These are phyloP conservation scores for Hycleus phaleratus DNA, from an alignment of 1,140 invertebrate species.

Conservation along the genomic window DNA sequence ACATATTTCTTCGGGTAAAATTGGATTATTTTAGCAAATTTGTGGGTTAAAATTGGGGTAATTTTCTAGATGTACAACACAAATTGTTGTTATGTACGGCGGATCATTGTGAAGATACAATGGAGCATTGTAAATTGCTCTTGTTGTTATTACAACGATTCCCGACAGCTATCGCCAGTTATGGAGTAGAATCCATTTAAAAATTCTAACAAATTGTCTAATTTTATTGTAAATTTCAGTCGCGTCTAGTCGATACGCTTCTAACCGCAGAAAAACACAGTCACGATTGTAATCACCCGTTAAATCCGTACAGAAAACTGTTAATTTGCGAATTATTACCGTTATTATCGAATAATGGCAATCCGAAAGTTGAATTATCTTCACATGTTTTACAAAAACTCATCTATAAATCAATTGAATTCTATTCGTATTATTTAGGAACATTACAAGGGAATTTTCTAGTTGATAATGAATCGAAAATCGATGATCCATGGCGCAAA, in stretches of 20 bases:
- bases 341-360: conserved; percentile 51
- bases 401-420: conserved; percentile 52
- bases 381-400: conserved; percentile 59
- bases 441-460: conserved; percentile 29
- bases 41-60: conserved; percentile 16
- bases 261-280: conserved; percentile 69
- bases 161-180: conserved; percentile 65
- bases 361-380: conserved; percentile 48
- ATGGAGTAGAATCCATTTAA: conserved; percentile 53
- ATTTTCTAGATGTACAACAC: conserved; percentile 64
- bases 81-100: conserved; percentile 70
- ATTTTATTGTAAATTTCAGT: conserved; percentile 40
- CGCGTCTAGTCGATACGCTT: conserved; percentile 63
- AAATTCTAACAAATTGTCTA: conserved; percentile 2
- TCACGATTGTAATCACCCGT: conserved; percentile 47
- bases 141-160: conserved; percentile 72
- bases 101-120: conserved; percentile 77
- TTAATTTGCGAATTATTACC: conserved; percentile 68
- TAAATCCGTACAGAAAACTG: conserved; percentile 65
- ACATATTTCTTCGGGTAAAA: conserved; percentile 33
- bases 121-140: conserved; percentile 76
- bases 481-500: conserved; percentile 69
- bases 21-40: not conserved
- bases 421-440: conserved; percentile 43
- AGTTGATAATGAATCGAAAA: conserved; percentile 53